Conservation (phyloP, 53 echinoderm and acorn worm genomes). For the Patiria pectinifera region DNA sequence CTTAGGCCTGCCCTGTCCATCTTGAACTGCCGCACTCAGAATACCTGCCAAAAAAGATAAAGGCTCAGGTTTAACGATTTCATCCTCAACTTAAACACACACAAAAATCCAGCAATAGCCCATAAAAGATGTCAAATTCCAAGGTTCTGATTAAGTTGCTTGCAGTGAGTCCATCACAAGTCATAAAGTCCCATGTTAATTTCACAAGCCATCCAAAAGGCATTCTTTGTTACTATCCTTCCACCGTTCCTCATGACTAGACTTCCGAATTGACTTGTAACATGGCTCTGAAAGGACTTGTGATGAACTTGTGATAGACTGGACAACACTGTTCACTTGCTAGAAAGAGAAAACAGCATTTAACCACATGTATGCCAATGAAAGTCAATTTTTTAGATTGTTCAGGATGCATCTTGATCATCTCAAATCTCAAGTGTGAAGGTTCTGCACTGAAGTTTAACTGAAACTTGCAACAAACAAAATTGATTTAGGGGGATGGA, state of each 20-base stretch:
- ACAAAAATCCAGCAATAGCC: too few relatives aligned
- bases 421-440: too few relatives aligned
- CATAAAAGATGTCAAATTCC: too few relatives aligned
- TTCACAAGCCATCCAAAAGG: neutral
- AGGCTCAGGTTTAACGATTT: neutral
- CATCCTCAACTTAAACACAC: neutral
- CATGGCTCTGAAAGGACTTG: neutral
- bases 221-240: neutral
- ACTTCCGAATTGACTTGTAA: neutral
- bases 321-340: neutral
- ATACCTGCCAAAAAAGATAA: slow-evolving; percentile 48
- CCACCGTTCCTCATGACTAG: neutral
- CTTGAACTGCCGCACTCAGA: slow-evolving; percentile 71
- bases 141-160: neutral
- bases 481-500: too few relatives aligned
- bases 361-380: too few relatives aligned
- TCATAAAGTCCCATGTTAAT: neutral
- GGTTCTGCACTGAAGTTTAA: too few relatives aligned
- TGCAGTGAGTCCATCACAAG: neutral
- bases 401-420: too few relatives aligned
- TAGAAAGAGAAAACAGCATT: too few relatives aligned
- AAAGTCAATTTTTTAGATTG: too few relatives aligned
- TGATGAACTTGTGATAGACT: neutral
- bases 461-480: too few relatives aligned
- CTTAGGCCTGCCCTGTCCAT: slow-evolving; percentile 66